Conservation (phyloP, 1,140 invertebrate genomes). For the Danaus plexippus region DNA sequence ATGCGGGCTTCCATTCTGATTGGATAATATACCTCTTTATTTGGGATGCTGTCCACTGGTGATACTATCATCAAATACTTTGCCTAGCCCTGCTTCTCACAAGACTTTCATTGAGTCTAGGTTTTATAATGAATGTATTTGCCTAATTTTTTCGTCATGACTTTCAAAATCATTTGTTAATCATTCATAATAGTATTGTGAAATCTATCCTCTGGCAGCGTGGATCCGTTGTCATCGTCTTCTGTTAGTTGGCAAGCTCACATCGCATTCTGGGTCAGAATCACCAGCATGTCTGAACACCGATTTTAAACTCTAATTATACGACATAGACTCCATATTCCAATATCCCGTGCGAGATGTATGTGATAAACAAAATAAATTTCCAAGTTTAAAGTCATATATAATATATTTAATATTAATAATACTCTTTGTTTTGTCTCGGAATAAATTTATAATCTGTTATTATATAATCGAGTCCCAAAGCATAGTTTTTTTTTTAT, state of each 20-base stretch:
- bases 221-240: slow-evolving; percentile 51
- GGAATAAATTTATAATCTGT: no score
- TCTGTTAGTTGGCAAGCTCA: slow-evolving; percentile 61
- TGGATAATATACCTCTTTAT: slow-evolving; percentile 27
- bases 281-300: slow-evolving; percentile 30
- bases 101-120: no score
- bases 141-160: no score
- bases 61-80: no score
- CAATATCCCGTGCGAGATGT: slow-evolving; percentile 14
- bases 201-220: slow-evolving; percentile 52
- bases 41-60: no score
- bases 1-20: slow-evolving; percentile 56
- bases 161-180: no score
- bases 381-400: background rate
- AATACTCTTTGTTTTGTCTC: no score
- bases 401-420: no score
- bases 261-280: slow-evolving; percentile 58
- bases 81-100: no score
- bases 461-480: no score
- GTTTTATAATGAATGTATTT: no score
- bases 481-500: no score
- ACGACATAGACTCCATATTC: slow-evolving; percentile 31
- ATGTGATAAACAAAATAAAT: slow-evolving; percentile 23
- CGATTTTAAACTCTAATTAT: slow-evolving; percentile 28
- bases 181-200: slow-evolving; percentile 31